Percentiles rank a stretch among this genome's conserved stretches.
These are phyloP conservation scores for Drosophila melanosoma DNA, from an alignment of 2,888 invertebrate species.

Conservation along the genomic window DNA sequence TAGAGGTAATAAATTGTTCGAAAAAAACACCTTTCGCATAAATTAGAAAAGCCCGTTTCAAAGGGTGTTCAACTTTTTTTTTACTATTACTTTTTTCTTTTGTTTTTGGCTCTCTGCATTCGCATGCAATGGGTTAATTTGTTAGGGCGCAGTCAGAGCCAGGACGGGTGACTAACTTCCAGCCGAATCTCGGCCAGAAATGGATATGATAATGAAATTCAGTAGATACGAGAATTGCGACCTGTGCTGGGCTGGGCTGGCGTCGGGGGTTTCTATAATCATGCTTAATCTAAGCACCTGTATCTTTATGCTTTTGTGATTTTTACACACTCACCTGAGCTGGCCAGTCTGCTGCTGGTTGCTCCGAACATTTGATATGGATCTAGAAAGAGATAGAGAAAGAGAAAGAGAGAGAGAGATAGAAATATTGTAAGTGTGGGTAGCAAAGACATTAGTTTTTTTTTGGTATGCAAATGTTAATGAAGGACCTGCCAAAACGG, in stretches of 20 bases:
- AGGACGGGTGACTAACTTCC: slow-evolving; percentile 59
- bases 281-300: slow-evolving; percentile 83
- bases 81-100: too few species aligned
- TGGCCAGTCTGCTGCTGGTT: slow-evolving; percentile 97
- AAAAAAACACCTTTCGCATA: slow-evolving; percentile 75
- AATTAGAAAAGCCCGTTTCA: slow-evolving; percentile 59
- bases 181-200: slow-evolving; percentile 73
- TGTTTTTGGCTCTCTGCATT: slow-evolving; percentile 4
- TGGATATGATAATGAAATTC: slow-evolving; percentile 81
- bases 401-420: slow-evolving; percentile 9
- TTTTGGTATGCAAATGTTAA: slow-evolving; percentile 72
- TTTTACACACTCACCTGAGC: slow-evolving; percentile 90
- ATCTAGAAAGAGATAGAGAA: slow-evolving; percentile 87
- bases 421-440: slow-evolving; percentile 16
- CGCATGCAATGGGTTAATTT: slow-evolving; percentile 77
- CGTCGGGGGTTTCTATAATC: slow-evolving; percentile 24
- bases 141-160: slow-evolving; percentile 59
- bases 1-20: slow-evolving; percentile 67
- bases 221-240: slow-evolving; percentile 2
- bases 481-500: slow-evolving; percentile 71
- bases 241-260: background rate
- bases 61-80: slow-evolving; percentile 49
- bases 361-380: slow-evolving; percentile 99
- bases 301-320: slow-evolving; percentile 79
- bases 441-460: slow-evolving; percentile 52